phyloP scores from a whole-genome alignment of 64 coral and sea anemone species.

The Porites lutea region DNA sequence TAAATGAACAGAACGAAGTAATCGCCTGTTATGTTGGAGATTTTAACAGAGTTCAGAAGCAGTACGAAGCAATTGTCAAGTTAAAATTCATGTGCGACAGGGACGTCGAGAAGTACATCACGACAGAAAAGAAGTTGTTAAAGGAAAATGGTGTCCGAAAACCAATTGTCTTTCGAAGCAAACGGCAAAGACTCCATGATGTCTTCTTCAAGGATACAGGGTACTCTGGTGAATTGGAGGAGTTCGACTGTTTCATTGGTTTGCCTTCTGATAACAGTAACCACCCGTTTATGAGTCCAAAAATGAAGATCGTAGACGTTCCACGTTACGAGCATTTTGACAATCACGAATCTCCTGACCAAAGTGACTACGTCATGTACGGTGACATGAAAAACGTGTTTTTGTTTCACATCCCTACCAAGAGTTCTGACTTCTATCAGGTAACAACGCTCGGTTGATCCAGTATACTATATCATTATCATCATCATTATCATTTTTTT shows the following conservation, averaged over 20 bases:
- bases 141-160: background rate
- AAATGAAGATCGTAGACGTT: slow-evolving; percentile 28
- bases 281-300: slow-evolving; percentile 15
- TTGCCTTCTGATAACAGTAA: background rate
- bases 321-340: slow-evolving; percentile 57
- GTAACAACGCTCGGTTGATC: background rate
- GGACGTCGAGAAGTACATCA: slow-evolving; percentile 41
- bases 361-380: slow-evolving; percentile 17
- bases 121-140: background rate
- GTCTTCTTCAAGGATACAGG: background rate
- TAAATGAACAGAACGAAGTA: slow-evolving; percentile 23
- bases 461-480: too few species aligned
- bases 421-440: slow-evolving; percentile 43
- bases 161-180: slow-evolving; percentile 39
- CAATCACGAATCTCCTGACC: background rate
- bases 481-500: too few species aligned
- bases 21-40: slow-evolving; percentile 48
- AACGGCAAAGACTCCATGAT: background rate
- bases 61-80: slow-evolving; percentile 55
- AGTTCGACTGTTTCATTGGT: slow-evolving; percentile 30
- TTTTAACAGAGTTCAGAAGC: slow-evolving; percentile 33
- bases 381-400: background rate
- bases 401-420: slow-evolving; percentile 25
- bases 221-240: slow-evolving; percentile 10
- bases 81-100: slow-evolving; percentile 17